Conservation (phyloP, 2,797 vertebrate species). For the Gallirallus australis region DNA sequence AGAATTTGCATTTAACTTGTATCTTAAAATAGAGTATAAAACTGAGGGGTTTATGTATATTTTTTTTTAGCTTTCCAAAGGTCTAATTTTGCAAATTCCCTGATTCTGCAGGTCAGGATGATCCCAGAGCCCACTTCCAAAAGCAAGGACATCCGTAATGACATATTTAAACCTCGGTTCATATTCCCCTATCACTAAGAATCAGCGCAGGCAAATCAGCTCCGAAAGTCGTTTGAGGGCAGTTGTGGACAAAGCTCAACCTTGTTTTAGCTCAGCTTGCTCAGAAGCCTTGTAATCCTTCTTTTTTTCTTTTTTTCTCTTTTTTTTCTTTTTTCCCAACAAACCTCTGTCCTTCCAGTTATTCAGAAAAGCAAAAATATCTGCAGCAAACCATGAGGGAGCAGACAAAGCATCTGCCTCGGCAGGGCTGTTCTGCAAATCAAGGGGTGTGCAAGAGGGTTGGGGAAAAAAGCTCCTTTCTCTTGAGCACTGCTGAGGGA, state of each 20-base stretch:
- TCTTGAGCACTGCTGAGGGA: background rate
- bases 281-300: background rate
- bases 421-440: background rate
- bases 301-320: background rate
- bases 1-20: background rate
- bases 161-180: background rate
- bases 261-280: background rate
- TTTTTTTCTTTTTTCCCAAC: background rate
- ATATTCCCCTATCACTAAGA: background rate
- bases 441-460: background rate
- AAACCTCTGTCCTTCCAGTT: background rate
- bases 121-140: background rate
- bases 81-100: background rate
- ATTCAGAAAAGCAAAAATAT: background rate
- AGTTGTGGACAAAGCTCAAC: background rate
- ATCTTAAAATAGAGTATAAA: background rate
- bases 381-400: background rate
- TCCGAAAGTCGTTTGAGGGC: background rate
- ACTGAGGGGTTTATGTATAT: too few species aligned
- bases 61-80: background rate
- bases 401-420: background rate
- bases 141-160: background rate
- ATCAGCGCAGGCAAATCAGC: background rate
- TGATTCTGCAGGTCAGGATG: background rate
- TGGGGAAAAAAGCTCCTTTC: background rate